Conservation (phyloP, 2,113 vertebrate genomes). For the Vulpes vulpes region DNA sequence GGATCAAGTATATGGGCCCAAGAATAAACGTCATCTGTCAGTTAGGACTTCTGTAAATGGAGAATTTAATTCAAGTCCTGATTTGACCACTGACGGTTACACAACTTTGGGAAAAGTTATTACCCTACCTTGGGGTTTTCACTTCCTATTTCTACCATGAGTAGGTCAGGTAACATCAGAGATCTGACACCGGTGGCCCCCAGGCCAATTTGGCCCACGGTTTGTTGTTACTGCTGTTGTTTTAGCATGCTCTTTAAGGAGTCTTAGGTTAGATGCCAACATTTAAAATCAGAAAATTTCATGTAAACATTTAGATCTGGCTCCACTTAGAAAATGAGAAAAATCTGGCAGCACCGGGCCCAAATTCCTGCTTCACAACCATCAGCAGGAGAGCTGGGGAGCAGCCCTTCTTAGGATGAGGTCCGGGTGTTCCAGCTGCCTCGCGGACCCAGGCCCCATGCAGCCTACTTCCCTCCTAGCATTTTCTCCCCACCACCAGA, state of each 20-base stretch:
- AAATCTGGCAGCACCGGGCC: neutral
- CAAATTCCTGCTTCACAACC: neutral
- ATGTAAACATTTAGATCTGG: neutral
- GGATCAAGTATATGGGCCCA: neutral
- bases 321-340: neutral
- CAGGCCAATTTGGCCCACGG: neutral
- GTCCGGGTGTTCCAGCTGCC: accelerated
- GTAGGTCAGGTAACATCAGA: neutral
- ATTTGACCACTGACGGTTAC: neutral
- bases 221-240: neutral
- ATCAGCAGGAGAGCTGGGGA: neutral
- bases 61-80: neutral
- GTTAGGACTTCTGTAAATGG: neutral
- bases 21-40: neutral
- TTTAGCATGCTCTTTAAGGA: neutral
- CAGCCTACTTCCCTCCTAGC: neutral
- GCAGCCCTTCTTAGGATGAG: neutral
- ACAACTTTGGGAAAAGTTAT: neutral
- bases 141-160: neutral
- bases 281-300: neutral
- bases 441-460: accelerated
- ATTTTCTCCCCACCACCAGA: neutral
- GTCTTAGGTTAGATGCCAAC: neutral
- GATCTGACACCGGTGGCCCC: neutral
- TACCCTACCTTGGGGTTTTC: neutral